A percentile compares a stretch with the other conserved stretches of the same genome.
These are phyloP conservation scores for Cepaea hortensis DNA, from an alignment of 2,888 invertebrate species.

Conservation along the genomic window DNA sequence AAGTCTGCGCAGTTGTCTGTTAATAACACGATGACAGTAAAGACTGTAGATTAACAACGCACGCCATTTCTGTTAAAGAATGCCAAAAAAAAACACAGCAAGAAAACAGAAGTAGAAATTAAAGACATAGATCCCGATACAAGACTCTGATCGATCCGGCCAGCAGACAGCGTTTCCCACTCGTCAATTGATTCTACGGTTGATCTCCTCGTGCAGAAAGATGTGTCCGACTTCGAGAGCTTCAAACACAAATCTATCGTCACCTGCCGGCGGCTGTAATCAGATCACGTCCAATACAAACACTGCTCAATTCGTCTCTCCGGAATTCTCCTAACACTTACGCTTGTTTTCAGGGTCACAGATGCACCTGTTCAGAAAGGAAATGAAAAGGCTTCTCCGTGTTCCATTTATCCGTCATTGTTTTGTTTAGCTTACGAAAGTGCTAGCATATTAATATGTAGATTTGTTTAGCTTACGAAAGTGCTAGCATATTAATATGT, in stretches of 20 bases:
- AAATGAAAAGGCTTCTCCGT: neutral
- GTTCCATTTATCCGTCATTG: no score
- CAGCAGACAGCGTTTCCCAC: neutral
- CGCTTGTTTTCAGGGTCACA: conserved; percentile 13
- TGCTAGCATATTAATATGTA: no score
- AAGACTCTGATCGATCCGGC: neutral
- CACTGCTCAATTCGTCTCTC: conserved; percentile 44
- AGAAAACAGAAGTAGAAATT: neutral
- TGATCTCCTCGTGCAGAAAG: neutral
- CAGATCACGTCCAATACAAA: conserved; percentile 42
- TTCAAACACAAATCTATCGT: conserved; percentile 26
- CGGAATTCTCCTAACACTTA: conserved; percentile 13
- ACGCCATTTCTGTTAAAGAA: no score
- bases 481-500: no score
- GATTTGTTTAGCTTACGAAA: no score
- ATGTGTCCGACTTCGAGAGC: neutral
- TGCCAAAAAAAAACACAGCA: neutral
- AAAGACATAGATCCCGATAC: neutral
- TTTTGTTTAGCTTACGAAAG: no score
- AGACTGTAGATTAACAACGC: no score
- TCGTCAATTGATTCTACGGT: neutral
- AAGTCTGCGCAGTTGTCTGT: no score
- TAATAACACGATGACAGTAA: no score
- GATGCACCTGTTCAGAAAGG: neutral
- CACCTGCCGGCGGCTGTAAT: conserved; percentile 28